Conservation (phyloP, 1,140 invertebrate genomes). For the Drosophila triauraria region DNA sequence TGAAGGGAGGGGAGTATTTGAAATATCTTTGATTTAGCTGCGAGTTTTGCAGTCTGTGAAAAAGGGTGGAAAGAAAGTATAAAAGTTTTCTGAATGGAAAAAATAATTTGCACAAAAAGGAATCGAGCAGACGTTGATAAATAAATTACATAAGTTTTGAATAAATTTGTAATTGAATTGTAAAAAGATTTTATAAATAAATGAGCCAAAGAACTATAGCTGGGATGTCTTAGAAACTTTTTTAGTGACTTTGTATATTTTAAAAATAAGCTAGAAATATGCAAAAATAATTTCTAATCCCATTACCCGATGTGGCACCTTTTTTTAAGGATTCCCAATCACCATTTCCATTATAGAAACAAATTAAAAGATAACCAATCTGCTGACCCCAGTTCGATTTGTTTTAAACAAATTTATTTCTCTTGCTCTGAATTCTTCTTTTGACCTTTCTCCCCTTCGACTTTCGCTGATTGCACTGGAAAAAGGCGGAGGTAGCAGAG, state of each 20-base stretch:
- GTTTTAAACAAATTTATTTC: conserved; percentile 46
- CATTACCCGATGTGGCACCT: too few relatives aligned
- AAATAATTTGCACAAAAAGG: not conserved
- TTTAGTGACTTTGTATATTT: not conserved
- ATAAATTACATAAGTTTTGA: not conserved
- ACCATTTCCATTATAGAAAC: not conserved
- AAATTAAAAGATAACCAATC: conserved; percentile 5
- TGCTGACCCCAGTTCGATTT: conserved; percentile 33
- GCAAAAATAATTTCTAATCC: not conserved
- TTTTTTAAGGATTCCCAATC: not conserved
- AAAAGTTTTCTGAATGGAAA: not conserved
- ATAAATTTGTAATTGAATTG: not conserved
- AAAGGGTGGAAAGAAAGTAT: not conserved
- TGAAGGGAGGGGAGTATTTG: conserved; percentile 19
- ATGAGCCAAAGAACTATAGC: too few relatives aligned
- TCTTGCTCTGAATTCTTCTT: conserved; percentile 1
- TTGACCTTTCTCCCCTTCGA: conserved; percentile 10
- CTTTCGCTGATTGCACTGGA: conserved; percentile 49
- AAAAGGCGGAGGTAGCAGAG: not conserved
- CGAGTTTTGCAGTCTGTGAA: not conserved
- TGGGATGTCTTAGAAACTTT: too few relatives aligned
- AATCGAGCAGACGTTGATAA: too few relatives aligned
- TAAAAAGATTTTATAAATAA: too few relatives aligned
- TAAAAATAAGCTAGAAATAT: not conserved
- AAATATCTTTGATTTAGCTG: conserved; percentile 30